A percentile compares a stretch with the other conserved stretches of the same genome.
Conservation (phyloP, 23 tunicate species). For the Trididemnum clinides region DNA sequence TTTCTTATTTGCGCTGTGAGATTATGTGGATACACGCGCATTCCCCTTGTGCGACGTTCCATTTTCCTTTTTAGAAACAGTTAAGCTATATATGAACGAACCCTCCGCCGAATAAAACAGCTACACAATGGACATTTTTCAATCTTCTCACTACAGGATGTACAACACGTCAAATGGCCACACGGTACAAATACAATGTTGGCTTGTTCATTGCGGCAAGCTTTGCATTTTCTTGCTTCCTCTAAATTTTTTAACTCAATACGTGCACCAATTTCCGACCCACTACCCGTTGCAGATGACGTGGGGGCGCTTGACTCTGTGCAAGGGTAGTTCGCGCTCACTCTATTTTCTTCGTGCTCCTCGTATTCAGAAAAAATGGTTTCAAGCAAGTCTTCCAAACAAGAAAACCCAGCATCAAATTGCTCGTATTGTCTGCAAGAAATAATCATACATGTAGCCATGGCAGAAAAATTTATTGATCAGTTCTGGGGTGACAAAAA, state of each 20-base stretch:
- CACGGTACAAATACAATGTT: slow-evolving; percentile 68
- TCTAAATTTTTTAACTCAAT: slow-evolving; percentile 44
- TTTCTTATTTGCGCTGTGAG: too few species aligned
- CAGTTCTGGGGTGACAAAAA: too few species aligned
- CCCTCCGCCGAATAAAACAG: neutral
- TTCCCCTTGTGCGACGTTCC: too few species aligned
- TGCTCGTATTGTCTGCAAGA: slow-evolving; percentile 38
- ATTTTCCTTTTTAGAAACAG: too few species aligned
- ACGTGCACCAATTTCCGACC: too few species aligned
- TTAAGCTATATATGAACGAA: slow-evolving; percentile 26
- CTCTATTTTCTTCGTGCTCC: too few species aligned
- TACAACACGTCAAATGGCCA: slow-evolving; percentile 66
- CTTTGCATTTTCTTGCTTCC: slow-evolving; percentile 33
- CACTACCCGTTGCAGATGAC: too few species aligned
- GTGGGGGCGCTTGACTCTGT: too few species aligned
- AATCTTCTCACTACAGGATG: slow-evolving; percentile 17
- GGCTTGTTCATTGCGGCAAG: slow-evolving; percentile 40
- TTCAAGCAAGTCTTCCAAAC: slow-evolving; percentile 36
- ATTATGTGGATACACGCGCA: too few species aligned
- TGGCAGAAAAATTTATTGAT: too few species aligned
- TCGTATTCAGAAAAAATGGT: neutral
- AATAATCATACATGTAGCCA: too few species aligned
- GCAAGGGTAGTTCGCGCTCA: too few species aligned
- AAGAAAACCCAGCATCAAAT: neutral
- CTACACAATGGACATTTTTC: slow-evolving; percentile 52